Conservation (phyloP, 1,140 invertebrate species). For the Diplogasteroides magnus region DNA sequence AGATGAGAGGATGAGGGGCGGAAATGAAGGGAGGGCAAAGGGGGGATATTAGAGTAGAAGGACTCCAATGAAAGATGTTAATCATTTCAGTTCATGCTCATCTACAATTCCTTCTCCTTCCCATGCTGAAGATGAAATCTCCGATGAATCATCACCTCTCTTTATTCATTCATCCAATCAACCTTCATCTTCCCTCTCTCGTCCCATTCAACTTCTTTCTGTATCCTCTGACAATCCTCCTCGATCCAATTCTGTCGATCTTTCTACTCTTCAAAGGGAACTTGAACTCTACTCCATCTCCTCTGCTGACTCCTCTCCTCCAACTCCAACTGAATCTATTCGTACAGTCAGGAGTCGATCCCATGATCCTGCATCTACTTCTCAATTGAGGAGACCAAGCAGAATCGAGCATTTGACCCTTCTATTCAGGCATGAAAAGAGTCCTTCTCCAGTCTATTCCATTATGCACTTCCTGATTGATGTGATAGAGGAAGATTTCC, state of each 20-base stretch:
- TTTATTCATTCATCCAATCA: slow-evolving; percentile 4
- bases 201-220: slow-evolving; percentile 21
- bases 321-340: slow-evolving; percentile 43
- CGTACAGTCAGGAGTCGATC: slow-evolving; percentile 46
- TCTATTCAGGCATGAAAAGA: slow-evolving; percentile 40
- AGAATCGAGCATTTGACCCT: slow-evolving; percentile 54
- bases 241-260: slow-evolving; percentile 50
- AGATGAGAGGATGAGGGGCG: slow-evolving; percentile 4
- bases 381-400: slow-evolving; percentile 43
- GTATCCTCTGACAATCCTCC: slow-evolving; percentile 38
- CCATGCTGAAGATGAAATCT: slow-evolving; percentile 10
- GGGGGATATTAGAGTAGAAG: too few species aligned
- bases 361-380: slow-evolving; percentile 47
- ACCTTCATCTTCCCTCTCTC: slow-evolving; percentile 18
- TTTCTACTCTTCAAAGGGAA: slow-evolving; percentile 50
- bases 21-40: not conserved
- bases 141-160: slow-evolving; percentile 6
- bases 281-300: slow-evolving; percentile 52
- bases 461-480: not conserved
- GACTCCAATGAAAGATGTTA: not conserved
- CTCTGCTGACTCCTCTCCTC: slow-evolving; percentile 40
- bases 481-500: not conserved
- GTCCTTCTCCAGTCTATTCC: not conserved
- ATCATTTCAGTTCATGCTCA: slow-evolving; percentile 7
- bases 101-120: slow-evolving; percentile 18